Evolutionary conservation across 92 coral and sea anemone species (phyloP).

Genomic region (Zoanthus gigantus): DNA sequence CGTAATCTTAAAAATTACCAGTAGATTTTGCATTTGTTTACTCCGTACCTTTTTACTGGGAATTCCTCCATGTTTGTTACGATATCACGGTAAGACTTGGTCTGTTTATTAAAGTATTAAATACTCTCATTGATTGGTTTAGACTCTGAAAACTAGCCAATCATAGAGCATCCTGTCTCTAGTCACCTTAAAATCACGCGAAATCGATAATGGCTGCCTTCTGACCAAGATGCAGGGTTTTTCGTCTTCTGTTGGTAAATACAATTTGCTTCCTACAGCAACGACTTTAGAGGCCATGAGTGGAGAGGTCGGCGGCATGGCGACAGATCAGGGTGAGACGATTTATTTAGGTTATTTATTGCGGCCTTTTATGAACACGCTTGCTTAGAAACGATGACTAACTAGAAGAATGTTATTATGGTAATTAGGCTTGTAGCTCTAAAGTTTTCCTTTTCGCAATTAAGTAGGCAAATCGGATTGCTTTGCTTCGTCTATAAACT

Average conservation of each 20-base stretch:
- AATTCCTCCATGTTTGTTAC: too few species aligned
- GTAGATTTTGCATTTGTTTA: too few species aligned
- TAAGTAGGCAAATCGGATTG: too few species aligned
- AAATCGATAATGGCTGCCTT: not conserved
- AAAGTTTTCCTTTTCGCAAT: too few species aligned
- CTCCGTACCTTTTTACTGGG: too few species aligned
- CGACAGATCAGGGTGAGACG: constrained; percentile 11
- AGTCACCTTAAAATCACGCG: not conserved
- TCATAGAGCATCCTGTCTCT: not conserved
- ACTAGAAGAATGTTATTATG: too few species aligned
- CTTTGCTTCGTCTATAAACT: too few species aligned
- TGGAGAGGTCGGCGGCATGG: not conserved
- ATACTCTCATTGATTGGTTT: not conserved
- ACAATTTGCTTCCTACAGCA: constrained; percentile 24
- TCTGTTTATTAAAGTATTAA: not conserved
- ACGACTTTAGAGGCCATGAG: not conserved
- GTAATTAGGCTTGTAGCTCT: too few species aligned
- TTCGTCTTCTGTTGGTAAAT: constrained; percentile 15
- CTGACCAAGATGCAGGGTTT: not conserved
- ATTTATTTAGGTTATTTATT: not conserved
- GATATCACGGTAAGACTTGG: constrained; percentile 6
- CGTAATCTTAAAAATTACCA: too few species aligned
- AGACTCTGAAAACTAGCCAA: constrained; percentile 1
- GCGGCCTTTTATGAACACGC: not conserved
- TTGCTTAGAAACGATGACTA: not conserved